Conservation (phyloP, 2,888 invertebrate genomes). For the Nephrotoma flavescens region DNA sequence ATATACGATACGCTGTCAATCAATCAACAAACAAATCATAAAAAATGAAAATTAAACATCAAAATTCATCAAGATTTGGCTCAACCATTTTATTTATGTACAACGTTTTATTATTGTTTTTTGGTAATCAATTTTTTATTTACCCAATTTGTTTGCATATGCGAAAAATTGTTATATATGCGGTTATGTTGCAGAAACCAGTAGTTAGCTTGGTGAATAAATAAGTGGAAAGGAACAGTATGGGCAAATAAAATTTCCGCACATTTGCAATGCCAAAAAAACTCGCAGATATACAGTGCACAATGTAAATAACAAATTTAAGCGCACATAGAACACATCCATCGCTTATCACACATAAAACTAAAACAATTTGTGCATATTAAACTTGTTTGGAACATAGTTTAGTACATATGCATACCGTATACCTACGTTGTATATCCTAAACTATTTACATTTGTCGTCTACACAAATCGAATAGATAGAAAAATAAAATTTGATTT, state of each 20-base stretch:
- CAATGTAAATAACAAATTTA: too few species aligned
- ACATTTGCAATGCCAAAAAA: neutral
- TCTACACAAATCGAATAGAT: neutral
- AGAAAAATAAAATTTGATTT: neutral
- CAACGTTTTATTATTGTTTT: neutral
- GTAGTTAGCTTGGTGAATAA: neutral
- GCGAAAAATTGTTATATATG: neutral
- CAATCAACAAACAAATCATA: neutral
- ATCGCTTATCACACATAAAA: neutral
- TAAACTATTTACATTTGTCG: neutral
- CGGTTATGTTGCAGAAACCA: neutral
- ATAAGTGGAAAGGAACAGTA: neutral
- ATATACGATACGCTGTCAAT: neutral
- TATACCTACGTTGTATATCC: neutral
- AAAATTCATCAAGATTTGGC: neutral
- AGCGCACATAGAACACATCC: neutral
- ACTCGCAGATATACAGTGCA: too few species aligned
- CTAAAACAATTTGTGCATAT: neutral
- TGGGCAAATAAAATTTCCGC: neutral
- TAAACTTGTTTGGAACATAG: neutral
- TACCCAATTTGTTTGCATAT: neutral
- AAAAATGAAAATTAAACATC: neutral
- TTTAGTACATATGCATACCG: neutral
- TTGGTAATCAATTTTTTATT: neutral
- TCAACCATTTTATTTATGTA: neutral